These are phyloP conservation scores for Australoheros scitulus DNA, from an alignment of 2,113 vertebrate genomes.

Conservation along the genomic window DNA sequence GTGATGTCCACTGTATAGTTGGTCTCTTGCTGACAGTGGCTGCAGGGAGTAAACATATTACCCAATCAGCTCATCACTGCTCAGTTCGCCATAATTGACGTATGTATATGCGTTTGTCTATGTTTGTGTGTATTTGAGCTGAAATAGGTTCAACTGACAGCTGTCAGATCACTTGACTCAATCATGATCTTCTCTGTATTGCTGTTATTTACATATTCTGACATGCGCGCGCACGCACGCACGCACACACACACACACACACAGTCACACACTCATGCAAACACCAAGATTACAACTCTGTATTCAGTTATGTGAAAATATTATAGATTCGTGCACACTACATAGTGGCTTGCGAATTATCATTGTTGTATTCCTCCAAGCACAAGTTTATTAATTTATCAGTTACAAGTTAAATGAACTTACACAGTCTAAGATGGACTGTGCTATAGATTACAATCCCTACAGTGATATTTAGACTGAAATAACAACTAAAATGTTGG, in stretches of 20 bases:
- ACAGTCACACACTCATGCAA: not conserved
- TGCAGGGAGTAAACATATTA: conserved; percentile 69
- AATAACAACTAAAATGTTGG: too few relatives aligned
- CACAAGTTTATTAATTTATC: not conserved
- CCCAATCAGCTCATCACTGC: conserved; percentile 67
- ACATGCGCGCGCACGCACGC: not conserved
- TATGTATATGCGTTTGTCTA: conserved; percentile 39
- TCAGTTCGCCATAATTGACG: conserved; percentile 74
- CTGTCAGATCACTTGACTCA: conserved; percentile 71
- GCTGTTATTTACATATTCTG: conserved; percentile 23
- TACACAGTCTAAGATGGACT: too few relatives aligned
- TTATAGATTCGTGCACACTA: not conserved
- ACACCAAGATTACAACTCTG: not conserved
- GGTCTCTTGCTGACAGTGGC: conserved; percentile 67
- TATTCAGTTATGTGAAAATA: not conserved
- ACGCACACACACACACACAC: too few relatives aligned
- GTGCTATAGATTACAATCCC: fast-evolving
- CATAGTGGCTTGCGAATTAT: not conserved
- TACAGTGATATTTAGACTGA: not conserved
- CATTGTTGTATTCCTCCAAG: not conserved
- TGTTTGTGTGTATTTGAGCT: conserved; percentile 37
- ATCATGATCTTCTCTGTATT: conserved; percentile 31
- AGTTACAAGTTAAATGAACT: not conserved
- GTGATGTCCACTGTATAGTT: conserved; percentile 47
- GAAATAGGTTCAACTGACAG: conserved; percentile 71